Base-by-base conservation (phyloP, 2,797 vertebrate species). In the Siniperca scherzeri region DNA sequence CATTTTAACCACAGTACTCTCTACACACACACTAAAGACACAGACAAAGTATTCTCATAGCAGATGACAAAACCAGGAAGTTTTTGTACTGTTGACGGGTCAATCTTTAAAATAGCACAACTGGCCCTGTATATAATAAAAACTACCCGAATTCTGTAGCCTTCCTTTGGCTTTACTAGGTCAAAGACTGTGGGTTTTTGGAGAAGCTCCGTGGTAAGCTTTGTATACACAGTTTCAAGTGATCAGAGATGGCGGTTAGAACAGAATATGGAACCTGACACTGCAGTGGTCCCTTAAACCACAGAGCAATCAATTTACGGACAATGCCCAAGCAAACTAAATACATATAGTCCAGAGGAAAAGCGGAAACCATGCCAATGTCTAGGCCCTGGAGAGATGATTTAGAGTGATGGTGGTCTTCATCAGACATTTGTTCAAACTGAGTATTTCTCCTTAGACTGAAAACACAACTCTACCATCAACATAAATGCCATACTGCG, bases 341-440 rank as follows among this genome's bases (percentile, higher is more conserved):
- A 60, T 36, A 33, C 30, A 60, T 36, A 9, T 36, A 38, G 19
- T 60, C 59, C 59, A 60, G 33, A 19, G 30, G 59, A 60, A 60
- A 38, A 21, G 30, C 8, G 36, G 59, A 60, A 60, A 60, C 59
- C 59, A 38, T 36, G 7, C 33, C 17, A 36, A 60, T 60, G 65
- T 44, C 65, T 33, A 67, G 27, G 44, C 44, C 65, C 16, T 33
- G 44, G 27, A 67, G 44, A 48, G 44, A 27, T 6, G 44, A 50
- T 13, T 33, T 67, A 50, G 44, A 67, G 46, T 21, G 44, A 67
- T 67, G 65, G 25, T 33, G 44, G 65, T 67, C 65, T 67, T 67
- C 27, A 50, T 50, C 46, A 50, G 46, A 68, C 27, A 50, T 68
- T 68, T 68, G 66, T 36, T 68, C 66, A 68, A 68, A 68, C 46